These are phyloP conservation scores for Caenorhabditis plicata DNA, from an alignment of 2,888 invertebrate species.

Conservation along the genomic window DNA sequence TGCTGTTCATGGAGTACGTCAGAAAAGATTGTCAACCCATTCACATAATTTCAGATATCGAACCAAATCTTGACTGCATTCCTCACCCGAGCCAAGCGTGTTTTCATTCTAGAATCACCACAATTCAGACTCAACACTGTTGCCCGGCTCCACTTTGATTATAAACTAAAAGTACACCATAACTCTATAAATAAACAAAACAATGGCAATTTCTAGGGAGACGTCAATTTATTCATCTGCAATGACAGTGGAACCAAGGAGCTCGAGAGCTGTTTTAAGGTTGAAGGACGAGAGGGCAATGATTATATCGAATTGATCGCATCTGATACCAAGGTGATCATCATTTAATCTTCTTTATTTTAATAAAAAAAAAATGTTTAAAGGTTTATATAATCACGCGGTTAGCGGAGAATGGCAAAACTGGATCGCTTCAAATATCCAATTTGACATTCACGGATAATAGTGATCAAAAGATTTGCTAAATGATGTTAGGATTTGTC, in stretches of 20 bases:
- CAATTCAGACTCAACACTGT: slow-evolving; percentile 59
- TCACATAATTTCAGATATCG: slow-evolving; percentile 21
- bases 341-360: background rate
- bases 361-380: slow-evolving; percentile 1
- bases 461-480: slow-evolving; percentile 3
- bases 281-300: slow-evolving; percentile 46
- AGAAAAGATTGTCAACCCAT: background rate
- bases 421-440: slow-evolving; percentile 2
- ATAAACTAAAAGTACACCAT: slow-evolving; percentile 37
- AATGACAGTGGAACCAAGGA: slow-evolving; percentile 62
- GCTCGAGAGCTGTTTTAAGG: slow-evolving; percentile 60
- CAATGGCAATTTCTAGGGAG: slow-evolving; percentile 33
- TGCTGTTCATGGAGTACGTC: slow-evolving; percentile 30
- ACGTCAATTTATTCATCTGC: slow-evolving; percentile 59
- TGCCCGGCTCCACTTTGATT: slow-evolving; percentile 60
- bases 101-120: slow-evolving; percentile 61
- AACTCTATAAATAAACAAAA: background rate
- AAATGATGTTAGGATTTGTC: slow-evolving; percentile 1
- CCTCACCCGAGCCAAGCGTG: slow-evolving; percentile 34
- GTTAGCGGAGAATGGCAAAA: background rate
- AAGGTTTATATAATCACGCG: slow-evolving; percentile 36
- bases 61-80: slow-evolving; percentile 29
- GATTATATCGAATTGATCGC: slow-evolving; percentile 60
- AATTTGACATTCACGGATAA: background rate
- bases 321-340: slow-evolving; percentile 57